Conservation (phyloP, 2,113 vertebrate genomes). For the Chelonoidis abingdonii region DNA sequence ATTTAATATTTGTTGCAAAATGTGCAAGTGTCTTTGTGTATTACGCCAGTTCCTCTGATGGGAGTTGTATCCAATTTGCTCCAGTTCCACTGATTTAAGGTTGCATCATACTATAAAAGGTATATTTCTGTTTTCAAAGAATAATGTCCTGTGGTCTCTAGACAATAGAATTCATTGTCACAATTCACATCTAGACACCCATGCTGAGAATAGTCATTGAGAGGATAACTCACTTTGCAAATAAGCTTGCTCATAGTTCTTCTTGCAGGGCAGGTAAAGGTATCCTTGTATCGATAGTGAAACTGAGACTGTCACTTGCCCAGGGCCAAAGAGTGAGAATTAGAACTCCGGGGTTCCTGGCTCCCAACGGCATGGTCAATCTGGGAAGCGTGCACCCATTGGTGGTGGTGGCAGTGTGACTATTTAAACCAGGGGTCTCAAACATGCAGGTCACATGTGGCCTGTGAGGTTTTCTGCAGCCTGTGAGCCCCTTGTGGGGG, state of each 20-base stretch:
- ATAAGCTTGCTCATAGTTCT: not conserved
- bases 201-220: not conserved
- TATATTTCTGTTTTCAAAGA: not conserved
- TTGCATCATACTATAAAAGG: fast-evolving
- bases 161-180: not conserved
- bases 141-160: fast-evolving
- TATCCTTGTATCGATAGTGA: not conserved
- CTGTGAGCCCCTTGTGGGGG: no score
- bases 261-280: fast-evolving
- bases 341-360: slow-evolving; percentile 21
- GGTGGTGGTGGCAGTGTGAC: slow-evolving; percentile 67
- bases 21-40: not conserved
- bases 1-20: not conserved
- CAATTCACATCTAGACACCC: not conserved
- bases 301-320: not conserved
- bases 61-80: not conserved
- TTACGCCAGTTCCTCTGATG: not conserved
- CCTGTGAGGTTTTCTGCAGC: no score
- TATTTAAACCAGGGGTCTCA: slow-evolving; percentile 56
- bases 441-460: no score
- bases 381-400: not conserved
- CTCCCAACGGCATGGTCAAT: slow-evolving; percentile 48
- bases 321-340: not conserved
- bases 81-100: not conserved
- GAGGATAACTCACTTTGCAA: not conserved